phyloP scores from a whole-genome alignment of 2,113 vertebrate species.

The Prunella himalayana region DNA sequence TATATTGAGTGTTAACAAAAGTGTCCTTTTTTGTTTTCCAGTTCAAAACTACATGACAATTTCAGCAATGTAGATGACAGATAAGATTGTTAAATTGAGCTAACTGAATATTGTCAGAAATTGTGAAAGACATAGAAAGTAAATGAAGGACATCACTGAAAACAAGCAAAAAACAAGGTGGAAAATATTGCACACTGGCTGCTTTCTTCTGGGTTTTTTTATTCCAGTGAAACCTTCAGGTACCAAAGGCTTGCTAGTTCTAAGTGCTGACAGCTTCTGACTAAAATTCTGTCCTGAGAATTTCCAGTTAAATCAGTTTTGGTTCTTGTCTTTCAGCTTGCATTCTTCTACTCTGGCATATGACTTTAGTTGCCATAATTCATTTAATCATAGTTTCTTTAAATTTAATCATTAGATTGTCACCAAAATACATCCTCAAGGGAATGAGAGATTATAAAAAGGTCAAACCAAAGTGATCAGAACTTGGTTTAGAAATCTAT shows the following conservation, averaged over 20 bases:
- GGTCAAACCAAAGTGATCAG: not conserved
- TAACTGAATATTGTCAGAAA: not conserved
- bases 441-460: not conserved
- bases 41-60: not conserved
- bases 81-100: not conserved
- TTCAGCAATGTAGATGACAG: not conserved
- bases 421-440: not conserved
- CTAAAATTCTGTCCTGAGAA: not conserved
- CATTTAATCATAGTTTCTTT: not conserved
- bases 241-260: not conserved
- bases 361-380: not conserved
- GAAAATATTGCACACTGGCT: not conserved
- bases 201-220: not conserved
- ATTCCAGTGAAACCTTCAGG: not conserved
- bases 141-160: not conserved
- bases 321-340: not conserved
- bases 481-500: not conserved
- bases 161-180: not conserved
- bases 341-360: not conserved
- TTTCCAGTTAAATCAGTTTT: not conserved
- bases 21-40: not conserved
- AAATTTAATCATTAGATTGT: not conserved
- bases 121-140: not conserved
- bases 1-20: not conserved
- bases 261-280: fast-evolving